These are phyloP conservation scores for Apodemia duryi DNA, from an alignment of 2,888 invertebrate species.

Conservation along the genomic window DNA sequence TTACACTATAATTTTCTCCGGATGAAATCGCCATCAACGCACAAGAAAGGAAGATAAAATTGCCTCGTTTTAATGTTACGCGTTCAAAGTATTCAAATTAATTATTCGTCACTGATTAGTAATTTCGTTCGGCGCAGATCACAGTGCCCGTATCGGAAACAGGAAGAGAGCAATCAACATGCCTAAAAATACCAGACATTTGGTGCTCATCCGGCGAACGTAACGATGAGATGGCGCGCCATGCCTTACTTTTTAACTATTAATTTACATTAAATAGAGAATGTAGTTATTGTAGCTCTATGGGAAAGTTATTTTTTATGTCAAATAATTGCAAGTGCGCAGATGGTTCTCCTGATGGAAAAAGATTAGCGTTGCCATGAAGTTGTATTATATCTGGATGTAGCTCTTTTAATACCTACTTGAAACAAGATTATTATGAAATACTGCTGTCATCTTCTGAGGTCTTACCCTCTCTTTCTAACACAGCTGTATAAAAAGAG, in stretches of 20 bases:
- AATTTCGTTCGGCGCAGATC: slow-evolving; percentile 61
- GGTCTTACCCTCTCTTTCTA: too few relatives aligned
- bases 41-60: slow-evolving; percentile 2
- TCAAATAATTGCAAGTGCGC: too few relatives aligned
- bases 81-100: slow-evolving; percentile 48
- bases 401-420: too few relatives aligned
- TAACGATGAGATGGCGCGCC: slow-evolving; percentile 29
- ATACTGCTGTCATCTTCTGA: too few relatives aligned
- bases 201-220: slow-evolving; percentile 71
- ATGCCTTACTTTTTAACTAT: background rate
- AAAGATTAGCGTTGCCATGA: too few relatives aligned
- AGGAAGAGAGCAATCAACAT: slow-evolving; percentile 77
- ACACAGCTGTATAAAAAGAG: too few relatives aligned
- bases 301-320: too few relatives aligned
- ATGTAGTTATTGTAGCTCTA: too few relatives aligned
- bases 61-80: background rate
- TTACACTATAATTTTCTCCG: background rate
- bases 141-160: slow-evolving; percentile 67
- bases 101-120: slow-evolving; percentile 71
- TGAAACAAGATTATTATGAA: too few relatives aligned
- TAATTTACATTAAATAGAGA: background rate
- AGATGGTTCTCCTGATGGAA: too few relatives aligned
- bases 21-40: background rate
- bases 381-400: too few relatives aligned
- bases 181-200: slow-evolving; percentile 78